phyloP scores from a whole-genome alignment of 2,888 invertebrate genomes.

The Meiosimyza decipiens region DNA sequence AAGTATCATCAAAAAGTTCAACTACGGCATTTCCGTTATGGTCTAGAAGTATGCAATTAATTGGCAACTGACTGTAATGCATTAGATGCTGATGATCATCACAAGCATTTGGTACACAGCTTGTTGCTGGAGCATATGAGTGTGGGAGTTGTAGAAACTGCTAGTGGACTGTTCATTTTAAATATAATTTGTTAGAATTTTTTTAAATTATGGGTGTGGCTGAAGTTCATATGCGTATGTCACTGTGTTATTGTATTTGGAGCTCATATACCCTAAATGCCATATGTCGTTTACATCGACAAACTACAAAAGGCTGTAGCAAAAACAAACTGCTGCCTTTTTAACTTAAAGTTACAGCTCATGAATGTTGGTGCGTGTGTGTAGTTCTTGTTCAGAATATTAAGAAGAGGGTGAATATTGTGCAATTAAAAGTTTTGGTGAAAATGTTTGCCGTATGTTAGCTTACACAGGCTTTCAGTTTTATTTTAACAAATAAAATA shows the following conservation, averaged over 20 bases:
- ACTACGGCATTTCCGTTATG: conserved; percentile 13
- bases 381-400: no score
- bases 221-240: neutral
- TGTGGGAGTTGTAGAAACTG: neutral
- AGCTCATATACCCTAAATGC: no score
- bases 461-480: no score
- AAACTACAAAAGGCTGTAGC: neutral
- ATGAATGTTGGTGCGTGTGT: no score
- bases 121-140: neutral
- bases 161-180: neutral
- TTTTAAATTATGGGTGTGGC: neutral
- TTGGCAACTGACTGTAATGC: neutral
- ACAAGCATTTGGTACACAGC: no score
- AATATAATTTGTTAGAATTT: conserved; percentile 18
- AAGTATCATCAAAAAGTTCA: conserved; percentile 19
- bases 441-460: no score
- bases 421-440: no score
- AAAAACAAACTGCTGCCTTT: neutral
- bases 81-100: neutral
- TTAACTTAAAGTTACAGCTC: neutral
- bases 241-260: no score
- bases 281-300: neutral
- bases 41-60: neutral
- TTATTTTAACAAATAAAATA: no score
- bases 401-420: no score